Base-by-base conservation (phyloP, 2,113 vertebrate genomes). In the Pantherophis guttatus region DNA sequence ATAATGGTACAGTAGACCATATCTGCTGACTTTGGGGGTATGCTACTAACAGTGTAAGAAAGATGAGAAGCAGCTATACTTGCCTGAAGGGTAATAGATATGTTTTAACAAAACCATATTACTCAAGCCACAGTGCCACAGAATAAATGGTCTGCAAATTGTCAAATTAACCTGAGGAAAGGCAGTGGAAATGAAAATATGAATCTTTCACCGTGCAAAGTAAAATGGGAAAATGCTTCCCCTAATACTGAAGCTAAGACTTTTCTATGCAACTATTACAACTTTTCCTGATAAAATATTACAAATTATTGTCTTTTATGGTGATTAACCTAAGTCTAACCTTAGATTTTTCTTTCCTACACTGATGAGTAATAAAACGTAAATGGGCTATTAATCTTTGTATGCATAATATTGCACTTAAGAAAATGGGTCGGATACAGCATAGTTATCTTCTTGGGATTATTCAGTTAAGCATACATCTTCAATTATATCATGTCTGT, bases 1-100 rank as follows among this genome's bases (percentile, higher is more conserved):
- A 8, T 86, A 58, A 93, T 62, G 55, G 26, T 33, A 53, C 12
- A 65, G 62, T 53, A 65, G 75, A 62, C 62, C 92, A 87, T 50
- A 86, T 93, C 89, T 57, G 90, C 55, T 93, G 92, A 90, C 44
- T 39, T 39, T 89, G 86, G 55, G 88, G 26, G 62, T 48, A 11
- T 65, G 17, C 23, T 11, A 57, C 19, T 70, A 75, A 8, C 6
- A 15, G 53, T 89, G 7, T 70, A 90, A n/a, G 75, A 86, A 92
- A 58, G 54, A 62, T 86, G 75, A 85, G 75, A 48, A 21, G 12
- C n/a, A 53, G 23, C 55, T 48, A 87, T 50, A 90, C 8, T n/a
- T 90, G 55, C 81, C 57, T 90, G 39, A 55, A 86, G 89, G 55
- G 50, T 50, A 90, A 54, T 23, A 17, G 29, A 86, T 93, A 62